Base-by-base conservation (phyloP, 1,140 invertebrate species). In the Pseudomyrmex cubaensis region DNA sequence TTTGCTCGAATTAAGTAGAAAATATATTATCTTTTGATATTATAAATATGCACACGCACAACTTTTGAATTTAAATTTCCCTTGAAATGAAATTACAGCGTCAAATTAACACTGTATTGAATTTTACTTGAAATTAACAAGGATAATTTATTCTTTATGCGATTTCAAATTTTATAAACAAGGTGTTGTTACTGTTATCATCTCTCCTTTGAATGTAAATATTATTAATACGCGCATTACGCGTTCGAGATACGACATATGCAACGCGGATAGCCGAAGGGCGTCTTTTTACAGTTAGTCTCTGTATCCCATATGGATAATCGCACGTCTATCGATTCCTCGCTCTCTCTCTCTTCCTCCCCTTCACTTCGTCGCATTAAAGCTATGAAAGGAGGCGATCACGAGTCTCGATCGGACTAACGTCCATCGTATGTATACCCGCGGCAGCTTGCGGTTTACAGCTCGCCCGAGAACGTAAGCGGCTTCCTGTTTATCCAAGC, bases 401-500 rank as follows among this genome's bases (percentile, higher is more conserved):
- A 20, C 46, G 22, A 75, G 46, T 10, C 83, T 86, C 66, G 82
- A 87, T 87, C 63, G 22, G 17, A 77, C 83, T 74, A 70, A 12
- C 15, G 66, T 50, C 77, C 22, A 62, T 20, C 7, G 52, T 22
- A 85, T 69, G 85, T 57, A 85, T 35, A 35, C 5, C 56, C 64
- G 61, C 66, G 54, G 46, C 73, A 87, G 52, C 70, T 88, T 87
- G 83, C 54, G 83, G 61, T 82, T 77, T 80, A 83, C 82, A 82
- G 54, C 70, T 52, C 54, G 44, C 61, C 3, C 25, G 52, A n/a
- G 46, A 78, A 74, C 35, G 83, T 59, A 72, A 80, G 76, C 84
- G 57, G 86, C 83, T 87, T 87, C 85, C 57, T 84, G 80, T 87
- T 87, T 84, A 80, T 73, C 63, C 76, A 69, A 44, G 64, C 54